A percentile compares a stretch with the other conserved stretches of the same genome.
Conservation (phyloP, 2,797 vertebrate species). For the Hydrocynus forskahlii region DNA sequence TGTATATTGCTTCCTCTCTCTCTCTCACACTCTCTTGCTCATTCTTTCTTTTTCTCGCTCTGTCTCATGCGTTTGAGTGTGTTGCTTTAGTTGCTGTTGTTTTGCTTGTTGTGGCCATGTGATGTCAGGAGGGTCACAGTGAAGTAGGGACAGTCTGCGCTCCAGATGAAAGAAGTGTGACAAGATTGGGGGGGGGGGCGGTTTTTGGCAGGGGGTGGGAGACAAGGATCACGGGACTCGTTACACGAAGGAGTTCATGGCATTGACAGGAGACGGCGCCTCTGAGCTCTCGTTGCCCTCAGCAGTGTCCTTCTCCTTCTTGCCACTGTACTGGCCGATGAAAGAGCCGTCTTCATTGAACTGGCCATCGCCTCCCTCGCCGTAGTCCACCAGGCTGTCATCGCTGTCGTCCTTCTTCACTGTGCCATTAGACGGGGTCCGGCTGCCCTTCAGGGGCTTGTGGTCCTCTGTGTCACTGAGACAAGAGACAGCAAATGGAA, state of each 20-base stretch:
- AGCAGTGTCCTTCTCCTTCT: slow-evolving; percentile 96
- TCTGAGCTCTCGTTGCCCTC: slow-evolving; percentile 99
- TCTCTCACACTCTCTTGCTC: slow-evolving; percentile 36
- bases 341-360: slow-evolving; percentile 99
- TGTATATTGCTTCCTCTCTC: slow-evolving; percentile 20
- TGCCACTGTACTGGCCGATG: slow-evolving; percentile 98
- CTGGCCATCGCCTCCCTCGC: slow-evolving; percentile 97
- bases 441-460: slow-evolving; percentile 96
- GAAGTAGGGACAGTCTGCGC: slow-evolving; percentile 59
- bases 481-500: slow-evolving; percentile 8
- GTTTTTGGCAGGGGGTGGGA: slow-evolving; percentile 29
- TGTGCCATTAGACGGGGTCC: slow-evolving; percentile 95
- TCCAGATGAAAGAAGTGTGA: slow-evolving; percentile 65
- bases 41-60: slow-evolving; percentile 39
- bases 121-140: slow-evolving; percentile 61
- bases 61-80: slow-evolving; percentile 10
- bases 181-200: slow-evolving; percentile 56
- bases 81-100: slow-evolving; percentile 2
- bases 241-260: slow-evolving; percentile 99
- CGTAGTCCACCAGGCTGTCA: slow-evolving; percentile 98
- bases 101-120: slow-evolving; percentile 22
- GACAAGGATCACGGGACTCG: slow-evolving; percentile 49
- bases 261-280: slow-evolving; percentile 97
- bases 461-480: slow-evolving; percentile 95
- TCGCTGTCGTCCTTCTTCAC: slow-evolving; percentile 97